Percentiles rank a stretch among this genome's conserved stretches.
phyloP scores from a whole-genome alignment of 2,113 vertebrate genomes.

The Varanus komodoensis region DNA sequence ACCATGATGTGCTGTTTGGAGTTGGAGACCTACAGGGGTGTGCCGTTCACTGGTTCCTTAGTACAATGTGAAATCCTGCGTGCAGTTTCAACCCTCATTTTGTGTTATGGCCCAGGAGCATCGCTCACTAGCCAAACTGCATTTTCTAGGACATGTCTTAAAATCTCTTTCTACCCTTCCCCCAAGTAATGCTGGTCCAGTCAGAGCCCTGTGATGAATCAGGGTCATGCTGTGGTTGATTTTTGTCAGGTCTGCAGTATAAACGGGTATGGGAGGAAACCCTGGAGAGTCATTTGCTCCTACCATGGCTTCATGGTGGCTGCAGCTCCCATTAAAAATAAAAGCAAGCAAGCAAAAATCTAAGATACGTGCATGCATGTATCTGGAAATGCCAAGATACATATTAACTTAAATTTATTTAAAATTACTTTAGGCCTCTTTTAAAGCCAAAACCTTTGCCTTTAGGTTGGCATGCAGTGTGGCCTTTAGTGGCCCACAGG shows the following conservation, averaged over 20 bases:
- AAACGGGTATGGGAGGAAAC: neutral
- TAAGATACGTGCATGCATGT: neutral
- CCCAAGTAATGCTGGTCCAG: neutral
- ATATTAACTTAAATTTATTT: neutral
- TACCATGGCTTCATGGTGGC: neutral
- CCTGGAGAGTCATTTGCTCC: too few species aligned
- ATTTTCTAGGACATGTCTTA: conserved; percentile 15
- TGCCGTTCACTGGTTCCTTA: neutral
- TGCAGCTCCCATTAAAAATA: neutral
- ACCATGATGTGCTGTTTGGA: conserved; percentile 32
- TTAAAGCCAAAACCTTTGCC: too few species aligned
- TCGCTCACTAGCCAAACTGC: neutral
- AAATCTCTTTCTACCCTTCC: neutral
- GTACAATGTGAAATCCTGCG: neutral
- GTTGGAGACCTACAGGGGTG: conserved; percentile 50
- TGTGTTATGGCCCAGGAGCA: accelerated
- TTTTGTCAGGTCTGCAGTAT: neutral
- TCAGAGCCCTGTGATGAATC: neutral
- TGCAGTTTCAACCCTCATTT: neutral
- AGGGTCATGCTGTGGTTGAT: neutral
- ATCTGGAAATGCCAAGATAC: neutral
- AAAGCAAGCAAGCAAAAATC: neutral
- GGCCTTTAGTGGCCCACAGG: too few species aligned
- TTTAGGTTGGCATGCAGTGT: neutral
- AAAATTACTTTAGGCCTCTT: neutral